Percentiles rank a stretch among this genome's conserved stretches.
phyloP scores from a whole-genome alignment of 2,888 invertebrate genomes.

The Lutraria lutraria region DNA sequence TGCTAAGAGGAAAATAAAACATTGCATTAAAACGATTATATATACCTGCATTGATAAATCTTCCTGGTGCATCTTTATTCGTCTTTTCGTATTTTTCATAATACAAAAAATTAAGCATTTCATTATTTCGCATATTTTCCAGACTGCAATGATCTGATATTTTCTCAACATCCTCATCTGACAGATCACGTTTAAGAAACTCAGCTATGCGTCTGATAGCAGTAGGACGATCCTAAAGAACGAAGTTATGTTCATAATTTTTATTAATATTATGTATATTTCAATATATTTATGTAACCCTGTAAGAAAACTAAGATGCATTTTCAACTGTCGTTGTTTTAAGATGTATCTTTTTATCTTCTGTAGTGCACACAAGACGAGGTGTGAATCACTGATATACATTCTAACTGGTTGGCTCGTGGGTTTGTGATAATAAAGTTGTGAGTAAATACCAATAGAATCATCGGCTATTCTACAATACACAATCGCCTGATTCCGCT shows the following conservation, averaged over 20 bases:
- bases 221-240: conserved; percentile 10
- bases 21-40: not conserved
- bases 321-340: not conserved
- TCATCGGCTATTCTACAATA: too few species aligned
- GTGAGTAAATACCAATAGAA: not conserved
- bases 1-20: not conserved
- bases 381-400: not conserved
- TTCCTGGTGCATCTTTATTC: not conserved
- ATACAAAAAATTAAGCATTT: not conserved
- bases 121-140: conserved; percentile 21
- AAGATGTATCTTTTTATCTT: not conserved
- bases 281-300: not conserved
- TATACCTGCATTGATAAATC: conserved; percentile 38
- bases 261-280: too few species aligned
- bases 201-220: conserved; percentile 25
- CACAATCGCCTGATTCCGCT: too few species aligned
- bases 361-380: not conserved
- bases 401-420: not conserved
- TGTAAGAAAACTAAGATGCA: not conserved
- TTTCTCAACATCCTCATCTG: conserved; percentile 18
- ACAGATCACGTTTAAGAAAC: conserved; percentile 3
- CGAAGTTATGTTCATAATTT: not conserved
- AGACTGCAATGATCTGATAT: conserved; percentile 28
- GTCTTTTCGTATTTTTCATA: not conserved
- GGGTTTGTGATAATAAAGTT: too few species aligned